Evolutionary conservation across 2,888 invertebrate genomes (phyloP).

Genomic region (Cantharis lateralis): DNA sequence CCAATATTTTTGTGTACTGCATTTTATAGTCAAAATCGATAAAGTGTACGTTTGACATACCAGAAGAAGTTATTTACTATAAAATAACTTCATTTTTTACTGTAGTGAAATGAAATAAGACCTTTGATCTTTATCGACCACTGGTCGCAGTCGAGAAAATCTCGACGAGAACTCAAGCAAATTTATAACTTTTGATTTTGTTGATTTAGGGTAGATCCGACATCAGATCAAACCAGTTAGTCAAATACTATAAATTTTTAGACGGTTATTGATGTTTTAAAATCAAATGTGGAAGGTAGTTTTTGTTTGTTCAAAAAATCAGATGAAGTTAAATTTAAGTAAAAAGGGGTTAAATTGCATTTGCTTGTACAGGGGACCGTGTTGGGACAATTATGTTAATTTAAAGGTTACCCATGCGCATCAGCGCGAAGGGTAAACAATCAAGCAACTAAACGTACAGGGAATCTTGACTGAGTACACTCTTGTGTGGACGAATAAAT

Average conservation of each 20-base stretch:
- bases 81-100: neutral
- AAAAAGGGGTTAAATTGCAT: constrained; percentile 17
- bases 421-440: constrained; percentile 25
- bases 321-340: constrained; percentile 7
- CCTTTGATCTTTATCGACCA: neutral
- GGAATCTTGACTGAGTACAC: constrained; percentile 24
- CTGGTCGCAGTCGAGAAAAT: neutral
- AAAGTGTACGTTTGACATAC: neutral
- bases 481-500: constrained; percentile 27
- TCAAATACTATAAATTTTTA: neutral
- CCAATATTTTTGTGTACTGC: neutral
- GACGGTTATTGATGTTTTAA: neutral
- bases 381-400: constrained; percentile 27
- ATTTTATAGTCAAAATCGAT: neutral
- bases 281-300: neutral
- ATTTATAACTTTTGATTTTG: neutral
- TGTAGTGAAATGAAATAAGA: neutral
- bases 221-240: neutral
- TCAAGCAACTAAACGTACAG: constrained; percentile 27
- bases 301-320: constrained; percentile 11
- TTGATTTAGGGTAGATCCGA: neutral
- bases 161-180: neutral
- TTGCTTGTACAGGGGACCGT: constrained; percentile 18
- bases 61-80: neutral
- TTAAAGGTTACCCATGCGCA: constrained; percentile 24